A percentile compares a stretch with the other conserved stretches of the same genome.
Evolutionary conservation across 1,140 invertebrate species (phyloP).

Genomic region (Cydia strobilella): DNA sequence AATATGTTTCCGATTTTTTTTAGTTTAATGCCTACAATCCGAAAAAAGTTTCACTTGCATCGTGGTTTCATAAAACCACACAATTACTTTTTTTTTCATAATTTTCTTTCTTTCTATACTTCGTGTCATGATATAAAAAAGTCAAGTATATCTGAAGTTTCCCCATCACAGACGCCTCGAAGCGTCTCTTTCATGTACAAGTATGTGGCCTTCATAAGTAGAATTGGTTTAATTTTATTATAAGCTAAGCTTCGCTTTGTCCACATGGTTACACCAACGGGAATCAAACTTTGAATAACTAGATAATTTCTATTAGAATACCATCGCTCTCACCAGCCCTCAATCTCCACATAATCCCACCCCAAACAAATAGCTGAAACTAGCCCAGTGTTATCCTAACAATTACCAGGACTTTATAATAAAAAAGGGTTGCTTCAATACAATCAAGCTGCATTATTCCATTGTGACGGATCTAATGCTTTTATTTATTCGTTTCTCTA

Average conservation of each 20-base stretch:
- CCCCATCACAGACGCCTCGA: not conserved
- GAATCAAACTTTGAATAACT: constrained; percentile 13
- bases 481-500: constrained; percentile 12
- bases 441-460: constrained; percentile 41
- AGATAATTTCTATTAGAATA: constrained; percentile 24
- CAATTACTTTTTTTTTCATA: too few relatives aligned
- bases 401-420: constrained; percentile 36
- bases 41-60: too few relatives aligned
- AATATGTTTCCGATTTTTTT: too few relatives aligned
- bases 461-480: constrained; percentile 35
- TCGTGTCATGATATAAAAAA: not conserved
- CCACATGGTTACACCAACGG: not conserved
- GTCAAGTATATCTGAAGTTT: too few relatives aligned
- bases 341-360: constrained; percentile 19
- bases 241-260: not conserved
- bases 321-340: constrained; percentile 18
- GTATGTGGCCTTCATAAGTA: not conserved
- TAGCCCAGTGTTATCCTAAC: constrained; percentile 39
- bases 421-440: constrained; percentile 43
- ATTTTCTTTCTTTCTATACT: too few relatives aligned
- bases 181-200: not conserved
- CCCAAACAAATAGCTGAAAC: constrained; percentile 28
- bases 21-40: too few relatives aligned
- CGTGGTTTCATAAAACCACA: too few relatives aligned
- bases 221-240: constrained; percentile 14